Percentiles rank a stretch among this genome's conserved stretches.
Conservation (phyloP, 1,140 invertebrate genomes). For the Nymphalis io region DNA sequence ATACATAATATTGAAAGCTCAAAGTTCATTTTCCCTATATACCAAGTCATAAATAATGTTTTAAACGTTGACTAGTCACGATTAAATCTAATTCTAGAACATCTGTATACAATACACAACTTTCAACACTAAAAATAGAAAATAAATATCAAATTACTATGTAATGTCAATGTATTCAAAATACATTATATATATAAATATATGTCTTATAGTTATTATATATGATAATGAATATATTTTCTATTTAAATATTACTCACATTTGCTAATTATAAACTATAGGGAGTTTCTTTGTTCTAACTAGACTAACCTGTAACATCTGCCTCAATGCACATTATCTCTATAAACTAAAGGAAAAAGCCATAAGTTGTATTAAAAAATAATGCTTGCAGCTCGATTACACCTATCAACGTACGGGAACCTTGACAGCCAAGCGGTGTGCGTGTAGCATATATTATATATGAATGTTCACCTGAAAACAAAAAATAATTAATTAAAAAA, state of each 20-base stretch:
- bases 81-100: neutral
- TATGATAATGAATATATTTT: no score
- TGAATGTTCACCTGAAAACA: slow-evolving; percentile 14
- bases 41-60: neutral
- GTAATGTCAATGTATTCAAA: neutral
- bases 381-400: slow-evolving; percentile 4
- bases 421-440: neutral
- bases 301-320: neutral
- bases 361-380: slow-evolving; percentile 2
- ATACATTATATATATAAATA: no score
- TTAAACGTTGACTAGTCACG: slow-evolving; percentile 1
- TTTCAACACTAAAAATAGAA: neutral
- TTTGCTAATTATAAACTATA: neutral
- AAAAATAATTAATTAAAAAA: neutral
- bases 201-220: no score
- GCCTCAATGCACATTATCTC: neutral
- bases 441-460: neutral
- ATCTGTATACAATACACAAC: neutral
- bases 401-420: neutral
- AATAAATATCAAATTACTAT: neutral
- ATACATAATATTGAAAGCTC: slow-evolving; percentile 5
- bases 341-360: neutral
- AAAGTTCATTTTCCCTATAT: neutral
- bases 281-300: neutral
- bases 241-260: neutral